A percentile compares a stretch with the other conserved stretches of the same genome.
phyloP scores from a whole-genome alignment of 2,888 invertebrate species.

The Diplolepis rosae region DNA sequence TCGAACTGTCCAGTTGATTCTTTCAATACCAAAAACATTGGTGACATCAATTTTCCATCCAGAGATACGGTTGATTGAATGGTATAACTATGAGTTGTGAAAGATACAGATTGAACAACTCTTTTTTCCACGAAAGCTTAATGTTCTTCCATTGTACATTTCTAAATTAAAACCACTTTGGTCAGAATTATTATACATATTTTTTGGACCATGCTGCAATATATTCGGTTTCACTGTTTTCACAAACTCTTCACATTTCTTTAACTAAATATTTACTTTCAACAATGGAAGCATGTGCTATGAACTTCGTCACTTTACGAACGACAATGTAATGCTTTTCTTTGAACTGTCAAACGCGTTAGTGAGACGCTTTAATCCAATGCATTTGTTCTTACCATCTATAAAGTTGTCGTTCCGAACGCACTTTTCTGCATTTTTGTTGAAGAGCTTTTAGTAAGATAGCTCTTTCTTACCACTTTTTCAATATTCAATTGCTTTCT shows the following conservation, averaged over 20 bases:
- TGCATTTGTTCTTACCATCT: too few relatives aligned
- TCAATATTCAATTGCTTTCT: too few relatives aligned
- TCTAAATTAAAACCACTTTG: neutral
- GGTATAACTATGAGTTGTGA: conserved; percentile 41
- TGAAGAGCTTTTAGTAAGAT: too few relatives aligned
- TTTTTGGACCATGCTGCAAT: neutral
- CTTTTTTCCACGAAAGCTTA: neutral
- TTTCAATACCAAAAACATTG: conserved; percentile 38
- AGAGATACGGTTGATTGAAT: conserved; percentile 34
- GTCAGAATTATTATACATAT: too few relatives aligned
- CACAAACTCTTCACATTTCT: neutral
- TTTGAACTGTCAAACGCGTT: neutral
- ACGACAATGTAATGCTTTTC: neutral
- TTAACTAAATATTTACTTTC: neutral
- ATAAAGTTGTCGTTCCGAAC: too few relatives aligned
- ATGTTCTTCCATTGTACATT: neutral
- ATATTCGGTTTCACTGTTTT: neutral
- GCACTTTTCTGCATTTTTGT: too few relatives aligned
- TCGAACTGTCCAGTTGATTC: conserved; percentile 41
- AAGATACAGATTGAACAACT: neutral
- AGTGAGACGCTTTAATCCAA: neutral
- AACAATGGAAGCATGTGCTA: neutral
- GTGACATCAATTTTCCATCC: conserved; percentile 30
- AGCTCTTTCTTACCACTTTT: too few relatives aligned
- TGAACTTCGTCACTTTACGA: neutral